A percentile compares a stretch with the other conserved stretches of the same genome.
These are phyloP conservation scores for Pandion haliaetus DNA, from an alignment of 2,113 vertebrate genomes.

Conservation along the genomic window DNA sequence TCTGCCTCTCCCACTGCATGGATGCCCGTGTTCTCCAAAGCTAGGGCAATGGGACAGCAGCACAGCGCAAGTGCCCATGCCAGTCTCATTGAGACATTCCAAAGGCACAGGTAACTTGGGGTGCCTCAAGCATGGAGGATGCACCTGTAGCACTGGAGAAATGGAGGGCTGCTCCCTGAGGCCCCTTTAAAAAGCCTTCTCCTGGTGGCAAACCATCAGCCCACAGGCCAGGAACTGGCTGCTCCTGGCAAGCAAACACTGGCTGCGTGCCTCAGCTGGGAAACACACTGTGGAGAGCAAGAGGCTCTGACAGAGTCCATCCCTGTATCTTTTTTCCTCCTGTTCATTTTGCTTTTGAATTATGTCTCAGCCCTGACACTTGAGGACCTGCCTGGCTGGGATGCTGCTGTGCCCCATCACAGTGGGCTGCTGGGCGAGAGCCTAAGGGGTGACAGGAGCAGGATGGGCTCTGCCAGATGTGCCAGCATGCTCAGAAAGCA, in stretches of 20 bases:
- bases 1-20: not conserved
- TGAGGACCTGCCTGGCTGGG: not conserved
- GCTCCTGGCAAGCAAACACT: not conserved
- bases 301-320: not conserved
- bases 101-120: not conserved
- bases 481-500: not conserved
- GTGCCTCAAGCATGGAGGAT: not conserved
- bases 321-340: not conserved
- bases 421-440: not conserved
- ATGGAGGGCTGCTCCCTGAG: not conserved
- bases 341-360: not conserved
- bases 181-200: not conserved
- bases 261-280: not conserved
- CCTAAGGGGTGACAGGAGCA: not conserved
- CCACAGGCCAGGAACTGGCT: not conserved
- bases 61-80: accelerated
- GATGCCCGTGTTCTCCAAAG: not conserved
- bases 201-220: not conserved
- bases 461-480: not conserved
- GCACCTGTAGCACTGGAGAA: not conserved
- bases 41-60: not conserved
- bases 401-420: not conserved
- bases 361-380: not conserved
- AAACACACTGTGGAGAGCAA: accelerated
- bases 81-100: not conserved